These are phyloP conservation scores for Netelia fuscicornis DNA, from an alignment of 2,888 invertebrate species.

Conservation along the genomic window DNA sequence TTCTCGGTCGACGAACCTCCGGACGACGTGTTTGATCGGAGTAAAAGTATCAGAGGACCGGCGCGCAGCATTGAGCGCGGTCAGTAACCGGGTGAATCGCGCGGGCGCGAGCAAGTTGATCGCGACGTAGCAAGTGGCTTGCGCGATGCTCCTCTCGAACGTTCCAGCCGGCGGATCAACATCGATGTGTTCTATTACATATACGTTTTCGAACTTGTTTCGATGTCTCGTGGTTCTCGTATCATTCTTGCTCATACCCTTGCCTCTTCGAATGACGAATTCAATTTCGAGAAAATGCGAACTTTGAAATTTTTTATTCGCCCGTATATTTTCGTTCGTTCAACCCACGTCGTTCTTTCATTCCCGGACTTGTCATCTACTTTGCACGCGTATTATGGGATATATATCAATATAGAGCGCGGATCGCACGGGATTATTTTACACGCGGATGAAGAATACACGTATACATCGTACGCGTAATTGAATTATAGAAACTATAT, in stretches of 20 bases:
- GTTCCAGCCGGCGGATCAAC: constrained; percentile 38
- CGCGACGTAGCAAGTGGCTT: constrained; percentile 22
- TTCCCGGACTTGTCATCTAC: neutral
- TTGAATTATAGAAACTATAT: constrained; percentile 60
- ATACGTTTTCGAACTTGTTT: constrained; percentile 31
- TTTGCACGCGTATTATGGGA: neutral
- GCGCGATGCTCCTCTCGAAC: constrained; percentile 31
- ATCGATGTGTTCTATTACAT: constrained; percentile 16
- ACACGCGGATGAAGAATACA: constrained; percentile 37
- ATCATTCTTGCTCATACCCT: neutral
- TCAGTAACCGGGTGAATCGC: constrained; percentile 65
- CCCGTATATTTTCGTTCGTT: neutral
- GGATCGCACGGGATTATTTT: constrained; percentile 14
- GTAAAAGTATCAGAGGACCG: constrained; percentile 49
- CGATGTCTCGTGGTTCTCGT: neutral
- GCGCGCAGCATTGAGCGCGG: constrained; percentile 65
- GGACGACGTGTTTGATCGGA: constrained; percentile 54
- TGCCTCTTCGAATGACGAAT: constrained; percentile 6
- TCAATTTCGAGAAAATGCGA: constrained; percentile 23
- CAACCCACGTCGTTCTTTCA: neutral
- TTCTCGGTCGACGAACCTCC: constrained; percentile 63
- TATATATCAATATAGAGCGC: neutral
- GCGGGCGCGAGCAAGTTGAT: constrained; percentile 49
- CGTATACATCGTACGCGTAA: constrained; percentile 47
- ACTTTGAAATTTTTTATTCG: neutral